Base-by-base conservation (phyloP, 2,797 vertebrate species). In the Discoglossus pictus region DNA sequence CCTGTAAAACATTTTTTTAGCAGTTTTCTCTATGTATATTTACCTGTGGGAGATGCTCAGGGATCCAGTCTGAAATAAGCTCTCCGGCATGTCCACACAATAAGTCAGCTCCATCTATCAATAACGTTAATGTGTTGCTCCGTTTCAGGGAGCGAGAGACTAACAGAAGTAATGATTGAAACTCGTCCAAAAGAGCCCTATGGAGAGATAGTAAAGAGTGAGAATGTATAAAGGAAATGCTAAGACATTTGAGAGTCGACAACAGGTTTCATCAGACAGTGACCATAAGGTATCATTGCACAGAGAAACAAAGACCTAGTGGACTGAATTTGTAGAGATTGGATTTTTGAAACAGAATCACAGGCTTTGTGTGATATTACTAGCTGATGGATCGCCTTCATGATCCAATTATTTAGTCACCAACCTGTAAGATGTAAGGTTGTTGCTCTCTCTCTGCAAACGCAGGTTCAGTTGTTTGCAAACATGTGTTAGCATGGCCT, bases 31-130 rank as follows among this genome's bases (percentile, higher is more conserved):
- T n/a, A n/a, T n/a, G n/a, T 31, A 23, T 38, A 21, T 7, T 61
- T 27, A 94, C 93, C 84, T 65, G 65, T 31, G 92, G 89, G 61
- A 93, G 73, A 12, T 76, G 74, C 68, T 88, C 83, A 8, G 93
- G 93, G 21, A 95, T 89, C 94, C 93, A 96, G 34, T 93, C 91
- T 40, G 86, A 93, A 78, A 68, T 80, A n/a, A 79, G 76, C 43
- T 87, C 88, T 47, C 87, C 91, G 21, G 71, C 75, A 44, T 71
- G 54, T 12, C 91, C 88, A 10, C 71, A 86, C 9, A 92, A 53
- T 3, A 80, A 78, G 74, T 94, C 93, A 0, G 82, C 88, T 10
- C 91, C 92, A 16, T 95, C 94, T 0, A 95, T 54, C 6, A 95
- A 61, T 66, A 96, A 55, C 15, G 87, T 86, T 31, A 94, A 74